phyloP scores from a whole-genome alignment of 2,113 vertebrate species.

The Ovibos moschatus region DNA sequence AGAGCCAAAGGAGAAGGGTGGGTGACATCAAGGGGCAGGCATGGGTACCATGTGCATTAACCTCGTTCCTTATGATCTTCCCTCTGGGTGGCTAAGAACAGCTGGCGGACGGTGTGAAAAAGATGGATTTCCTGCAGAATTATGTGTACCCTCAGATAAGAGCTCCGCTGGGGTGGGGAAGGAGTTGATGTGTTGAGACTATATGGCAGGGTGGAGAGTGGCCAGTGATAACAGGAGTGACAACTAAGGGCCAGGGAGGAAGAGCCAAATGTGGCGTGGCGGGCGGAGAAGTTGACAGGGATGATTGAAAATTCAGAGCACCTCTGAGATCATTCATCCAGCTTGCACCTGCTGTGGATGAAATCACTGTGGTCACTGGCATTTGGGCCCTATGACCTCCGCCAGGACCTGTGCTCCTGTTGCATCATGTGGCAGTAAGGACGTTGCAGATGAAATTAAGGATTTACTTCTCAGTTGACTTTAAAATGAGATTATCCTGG shows the following conservation, averaged over 20 bases:
- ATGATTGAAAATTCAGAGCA: neutral
- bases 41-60: rapidly evolving
- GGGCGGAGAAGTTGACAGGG: neutral
- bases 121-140: neutral
- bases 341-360: neutral
- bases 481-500: neutral
- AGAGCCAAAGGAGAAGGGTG: neutral
- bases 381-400: neutral
- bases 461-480: neutral
- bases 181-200: neutral
- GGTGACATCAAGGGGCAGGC: neutral
- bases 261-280: neutral
- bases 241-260: neutral
- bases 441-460: neutral
- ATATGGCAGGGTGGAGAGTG: neutral
- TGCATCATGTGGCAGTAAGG: neutral
- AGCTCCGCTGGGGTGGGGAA: neutral
- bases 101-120: neutral
- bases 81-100: neutral
- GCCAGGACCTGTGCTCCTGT: neutral
- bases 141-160: neutral
- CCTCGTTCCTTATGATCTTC: neutral
- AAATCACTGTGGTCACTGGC: neutral
- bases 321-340: neutral
- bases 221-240: neutral